A percentile compares a stretch with the other conserved stretches of the same genome.
phyloP scores from a whole-genome alignment of 1,140 invertebrate species.

The Panagrolaimus sp. region DNA sequence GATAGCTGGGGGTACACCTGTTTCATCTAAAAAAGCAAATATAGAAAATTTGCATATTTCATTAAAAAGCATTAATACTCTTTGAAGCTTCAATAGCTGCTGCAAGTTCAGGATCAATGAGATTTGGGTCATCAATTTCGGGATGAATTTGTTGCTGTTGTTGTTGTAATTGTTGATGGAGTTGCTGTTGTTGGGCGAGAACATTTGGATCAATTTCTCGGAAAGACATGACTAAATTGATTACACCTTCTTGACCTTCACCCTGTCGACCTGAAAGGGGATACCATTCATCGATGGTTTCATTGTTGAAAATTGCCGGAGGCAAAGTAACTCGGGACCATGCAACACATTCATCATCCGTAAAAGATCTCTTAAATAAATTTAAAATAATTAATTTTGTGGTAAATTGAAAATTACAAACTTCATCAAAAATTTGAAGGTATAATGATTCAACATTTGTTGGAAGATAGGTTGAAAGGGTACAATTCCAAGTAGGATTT shows the following conservation, averaged over 20 bases:
- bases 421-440: slow-evolving; percentile 90
- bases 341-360: slow-evolving; percentile 86
- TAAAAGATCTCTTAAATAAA: slow-evolving; percentile 72
- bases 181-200: slow-evolving; percentile 30
- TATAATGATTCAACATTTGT: slow-evolving; percentile 79
- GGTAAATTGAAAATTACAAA: slow-evolving; percentile 35
- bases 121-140: not conserved
- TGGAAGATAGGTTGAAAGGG: slow-evolving; percentile 80
- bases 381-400: not conserved
- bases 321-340: slow-evolving; percentile 80
- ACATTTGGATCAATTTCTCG: slow-evolving; percentile 65
- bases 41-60: not conserved
- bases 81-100: slow-evolving; percentile 13
- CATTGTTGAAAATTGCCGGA: slow-evolving; percentile 72
- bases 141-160: not conserved
- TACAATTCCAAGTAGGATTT: slow-evolving; percentile 88
- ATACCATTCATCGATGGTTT: slow-evolving; percentile 89
- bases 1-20: slow-evolving; percentile 22
- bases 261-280: slow-evolving; percentile 68
- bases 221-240: slow-evolving; percentile 66
- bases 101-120: slow-evolving; percentile 21
- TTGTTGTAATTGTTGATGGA: slow-evolving; percentile 17
- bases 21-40: slow-evolving; percentile 4
- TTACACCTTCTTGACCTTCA: slow-evolving; percentile 79
- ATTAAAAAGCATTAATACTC: not conserved